Percentiles rank a stretch among this genome's conserved stretches.
Evolutionary conservation across 2,888 invertebrate species (phyloP).

Genomic region (Epsilonema sp.): DNA sequence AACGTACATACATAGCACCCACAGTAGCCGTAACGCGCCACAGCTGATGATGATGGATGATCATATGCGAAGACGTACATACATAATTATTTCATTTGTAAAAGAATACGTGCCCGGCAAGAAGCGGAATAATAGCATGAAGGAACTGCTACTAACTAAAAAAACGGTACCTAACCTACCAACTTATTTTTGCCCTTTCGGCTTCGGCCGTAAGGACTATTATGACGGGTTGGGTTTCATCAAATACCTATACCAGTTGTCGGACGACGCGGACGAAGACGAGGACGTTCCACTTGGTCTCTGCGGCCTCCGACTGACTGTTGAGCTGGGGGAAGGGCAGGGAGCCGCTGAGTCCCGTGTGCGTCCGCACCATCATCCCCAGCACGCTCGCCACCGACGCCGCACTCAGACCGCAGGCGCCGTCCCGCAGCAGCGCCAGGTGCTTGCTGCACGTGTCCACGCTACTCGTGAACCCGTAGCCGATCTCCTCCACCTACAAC

Average conservation of each 20-base stretch:
- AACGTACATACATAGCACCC: no score
- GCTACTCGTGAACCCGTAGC: slow-evolving; percentile 63
- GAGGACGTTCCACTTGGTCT: slow-evolving; percentile 68
- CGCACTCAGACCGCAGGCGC: slow-evolving; percentile 41
- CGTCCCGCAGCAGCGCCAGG: slow-evolving; percentile 55
- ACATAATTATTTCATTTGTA: no score
- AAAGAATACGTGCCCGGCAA: no score
- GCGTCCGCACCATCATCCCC: slow-evolving; percentile 64
- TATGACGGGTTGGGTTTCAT: no score
- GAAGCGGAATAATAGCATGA: no score
- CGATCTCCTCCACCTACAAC: slow-evolving; percentile 77
- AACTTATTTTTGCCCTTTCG: no score
- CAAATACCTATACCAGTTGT: slow-evolving; percentile 62
- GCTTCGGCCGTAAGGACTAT: no score
- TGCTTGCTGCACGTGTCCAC: slow-evolving; percentile 69
- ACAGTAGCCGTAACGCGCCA: no score
- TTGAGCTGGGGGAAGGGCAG: slow-evolving; percentile 18
- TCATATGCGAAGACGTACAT: no score
- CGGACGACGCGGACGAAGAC: slow-evolving; percentile 76
- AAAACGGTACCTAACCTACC: no score
- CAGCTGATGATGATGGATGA: no score
- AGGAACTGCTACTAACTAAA: no score
- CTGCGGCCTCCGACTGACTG: slow-evolving; percentile 6
- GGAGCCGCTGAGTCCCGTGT: slow-evolving; percentile 48
- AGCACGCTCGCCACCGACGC: slow-evolving; percentile 62